Evolutionary conservation across 2,888 invertebrate species (phyloP).

Genomic region (Aproaerema taeniolella): DNA sequence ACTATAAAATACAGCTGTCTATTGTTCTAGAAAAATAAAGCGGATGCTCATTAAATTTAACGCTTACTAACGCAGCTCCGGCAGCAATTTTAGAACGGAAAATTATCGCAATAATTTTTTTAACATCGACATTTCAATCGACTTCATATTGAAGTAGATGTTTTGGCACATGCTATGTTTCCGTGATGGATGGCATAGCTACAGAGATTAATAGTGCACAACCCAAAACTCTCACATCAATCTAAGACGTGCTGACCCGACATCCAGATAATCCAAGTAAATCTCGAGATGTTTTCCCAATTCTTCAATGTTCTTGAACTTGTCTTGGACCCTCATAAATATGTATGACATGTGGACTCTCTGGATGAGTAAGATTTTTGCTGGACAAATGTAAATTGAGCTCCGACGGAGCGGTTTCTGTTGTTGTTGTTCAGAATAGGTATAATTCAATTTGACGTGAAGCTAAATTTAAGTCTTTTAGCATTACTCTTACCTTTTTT

Average conservation of each 20-base stretch:
- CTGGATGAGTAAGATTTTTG: conserved; percentile 24
- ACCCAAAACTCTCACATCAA: conserved; percentile 11
- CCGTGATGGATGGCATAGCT: conserved; percentile 8
- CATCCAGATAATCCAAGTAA: conserved; percentile 26
- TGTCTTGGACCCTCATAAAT: conserved; percentile 36
- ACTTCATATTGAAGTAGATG: not conserved
- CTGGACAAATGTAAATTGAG: not conserved
- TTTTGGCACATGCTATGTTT: too few species aligned
- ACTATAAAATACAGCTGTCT: not conserved
- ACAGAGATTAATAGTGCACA: conserved; percentile 12
- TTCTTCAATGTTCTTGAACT: conserved; percentile 31
- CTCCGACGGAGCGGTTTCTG: too few species aligned
- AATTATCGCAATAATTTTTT: not conserved
- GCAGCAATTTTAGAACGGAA: not conserved
- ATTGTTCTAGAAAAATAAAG: not conserved
- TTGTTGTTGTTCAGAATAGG: too few species aligned
- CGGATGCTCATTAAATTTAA: not conserved
- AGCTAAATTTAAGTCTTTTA: too few species aligned
- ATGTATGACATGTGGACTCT: conserved; percentile 48
- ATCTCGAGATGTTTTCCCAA: conserved; percentile 32
- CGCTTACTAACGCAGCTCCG: not conserved
- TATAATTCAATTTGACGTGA: too few species aligned
- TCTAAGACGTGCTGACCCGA: conserved; percentile 11
- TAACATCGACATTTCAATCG: not conserved
- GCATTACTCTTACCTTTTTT: too few species aligned